Evolutionary conservation across 2,797 vertebrate genomes (phyloP).

Genomic region (Falco columbarius): DNA sequence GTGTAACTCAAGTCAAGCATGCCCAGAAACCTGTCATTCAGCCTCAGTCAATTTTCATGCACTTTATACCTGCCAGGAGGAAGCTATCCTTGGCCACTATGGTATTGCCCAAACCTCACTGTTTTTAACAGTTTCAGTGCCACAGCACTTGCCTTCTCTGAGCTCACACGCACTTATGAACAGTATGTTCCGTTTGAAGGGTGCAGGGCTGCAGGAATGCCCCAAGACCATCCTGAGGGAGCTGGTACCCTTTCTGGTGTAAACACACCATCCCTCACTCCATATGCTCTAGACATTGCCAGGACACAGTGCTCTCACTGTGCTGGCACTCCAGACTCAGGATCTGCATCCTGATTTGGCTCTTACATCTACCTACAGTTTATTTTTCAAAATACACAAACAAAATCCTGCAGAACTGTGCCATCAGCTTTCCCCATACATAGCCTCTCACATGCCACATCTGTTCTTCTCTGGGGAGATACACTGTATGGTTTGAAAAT

Average conservation of each 20-base stretch:
- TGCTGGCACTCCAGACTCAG: background rate
- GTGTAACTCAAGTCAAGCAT: background rate
- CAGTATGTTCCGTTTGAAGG: background rate
- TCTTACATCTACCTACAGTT: background rate
- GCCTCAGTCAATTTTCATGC: background rate
- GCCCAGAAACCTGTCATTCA: background rate
- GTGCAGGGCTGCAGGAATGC: background rate
- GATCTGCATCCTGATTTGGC: background rate
- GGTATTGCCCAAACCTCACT: background rate
- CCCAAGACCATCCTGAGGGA: rapidly evolving
- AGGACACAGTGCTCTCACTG: background rate
- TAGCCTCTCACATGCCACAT: background rate
- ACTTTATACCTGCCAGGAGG: background rate
- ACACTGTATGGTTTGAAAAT: background rate
- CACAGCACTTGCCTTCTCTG: background rate
- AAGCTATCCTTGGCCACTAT: background rate
- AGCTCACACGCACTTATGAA: background rate
- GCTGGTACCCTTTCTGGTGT: background rate
- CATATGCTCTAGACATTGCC: background rate
- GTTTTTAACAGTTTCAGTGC: conserved; percentile 21
- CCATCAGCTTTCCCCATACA: background rate
- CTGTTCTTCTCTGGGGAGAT: background rate
- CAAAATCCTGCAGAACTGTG: background rate
- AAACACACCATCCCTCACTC: background rate
- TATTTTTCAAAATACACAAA: background rate